phyloP scores from a whole-genome alignment of 2,888 invertebrate genomes.

The Mythimna loreyi region DNA sequence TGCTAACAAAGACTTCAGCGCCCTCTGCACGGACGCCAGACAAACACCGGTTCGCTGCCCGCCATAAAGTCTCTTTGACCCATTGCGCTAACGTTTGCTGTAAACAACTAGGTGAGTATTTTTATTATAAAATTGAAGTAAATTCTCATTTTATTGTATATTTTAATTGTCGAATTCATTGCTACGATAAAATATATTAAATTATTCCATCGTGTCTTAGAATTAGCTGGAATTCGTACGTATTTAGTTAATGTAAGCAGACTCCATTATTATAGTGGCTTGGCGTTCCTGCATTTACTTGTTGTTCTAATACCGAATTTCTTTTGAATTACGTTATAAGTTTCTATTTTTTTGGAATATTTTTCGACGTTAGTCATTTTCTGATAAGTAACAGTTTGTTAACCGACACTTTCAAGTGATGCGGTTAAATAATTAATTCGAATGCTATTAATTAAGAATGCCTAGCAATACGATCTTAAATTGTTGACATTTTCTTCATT shows the following conservation, averaged over 20 bases:
- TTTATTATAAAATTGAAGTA: conserved; percentile 60
- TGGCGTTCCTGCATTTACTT: conserved; percentile 66
- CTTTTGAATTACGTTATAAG: conserved; percentile 11
- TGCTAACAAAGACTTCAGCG: conserved; percentile 69
- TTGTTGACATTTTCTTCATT: conserved; percentile 41
- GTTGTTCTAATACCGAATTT: conserved; percentile 28
- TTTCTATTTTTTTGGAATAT: conserved; percentile 3
- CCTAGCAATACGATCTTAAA: conserved; percentile 21
- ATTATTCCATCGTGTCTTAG: neutral
- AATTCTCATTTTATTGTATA: conserved; percentile 1
- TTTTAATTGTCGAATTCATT: conserved; percentile 2
- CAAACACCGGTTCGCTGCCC: conserved; percentile 77
- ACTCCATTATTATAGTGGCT: conserved; percentile 82
- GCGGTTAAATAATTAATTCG: conserved; percentile 39
- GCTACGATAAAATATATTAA: neutral
- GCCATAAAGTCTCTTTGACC: conserved; percentile 85
- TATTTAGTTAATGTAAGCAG: conserved; percentile 74
- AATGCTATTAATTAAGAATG: conserved; percentile 22
- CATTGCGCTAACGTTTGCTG: conserved; percentile 81
- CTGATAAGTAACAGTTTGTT: neutral
- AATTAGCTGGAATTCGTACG: conserved; percentile 26
- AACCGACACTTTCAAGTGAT: neutral
- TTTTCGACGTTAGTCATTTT: conserved; percentile 7
- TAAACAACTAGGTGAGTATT: conserved; percentile 87
- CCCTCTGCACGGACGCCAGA: conserved; percentile 89